Evolutionary conservation across 2,113 vertebrate genomes (phyloP).

Genomic region (Paralichthys olivaceus): DNA sequence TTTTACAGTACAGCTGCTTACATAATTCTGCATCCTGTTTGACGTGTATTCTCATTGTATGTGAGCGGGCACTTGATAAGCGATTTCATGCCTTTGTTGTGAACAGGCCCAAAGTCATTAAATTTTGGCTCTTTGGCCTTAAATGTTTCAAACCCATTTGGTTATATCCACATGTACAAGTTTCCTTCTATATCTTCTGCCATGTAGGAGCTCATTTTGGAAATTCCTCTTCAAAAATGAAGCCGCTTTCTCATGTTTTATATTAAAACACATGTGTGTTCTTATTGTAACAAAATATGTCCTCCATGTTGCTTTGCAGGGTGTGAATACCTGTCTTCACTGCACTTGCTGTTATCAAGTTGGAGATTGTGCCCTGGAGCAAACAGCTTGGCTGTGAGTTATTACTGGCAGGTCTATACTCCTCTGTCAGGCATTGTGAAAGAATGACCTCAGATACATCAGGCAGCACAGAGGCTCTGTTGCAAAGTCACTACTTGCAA

Average conservation of each 20-base stretch:
- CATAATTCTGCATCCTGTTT: no score
- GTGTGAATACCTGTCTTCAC: slow-evolving; percentile 35
- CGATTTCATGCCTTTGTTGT: no score
- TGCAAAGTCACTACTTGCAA: slow-evolving; percentile 72
- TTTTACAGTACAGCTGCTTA: no score
- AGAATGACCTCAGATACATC: slow-evolving; percentile 67
- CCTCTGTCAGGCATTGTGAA: slow-evolving; percentile 58
- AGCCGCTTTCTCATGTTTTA: neutral
- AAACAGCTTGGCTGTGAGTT: slow-evolving; percentile 63
- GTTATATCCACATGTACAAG: neutral
- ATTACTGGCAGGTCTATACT: slow-evolving; percentile 54
- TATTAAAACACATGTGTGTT: neutral
- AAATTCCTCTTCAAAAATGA: neutral
- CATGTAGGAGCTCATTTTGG: neutral
- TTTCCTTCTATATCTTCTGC: neutral
- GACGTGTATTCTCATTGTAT: no score
- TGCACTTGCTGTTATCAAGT: slow-evolving; percentile 33
- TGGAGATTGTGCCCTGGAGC: slow-evolving; percentile 51
- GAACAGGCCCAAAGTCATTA: neutral
- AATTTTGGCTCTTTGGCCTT: neutral
- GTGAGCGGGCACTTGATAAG: no score
- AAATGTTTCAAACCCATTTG: neutral
- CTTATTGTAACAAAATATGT: neutral
- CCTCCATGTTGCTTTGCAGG: slow-evolving; percentile 10
- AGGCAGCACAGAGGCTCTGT: slow-evolving; percentile 41